Percentiles rank a stretch among this genome's conserved stretches.
phyloP scores from a whole-genome alignment of 2,888 invertebrate species.

The Deilephila porcellus region DNA sequence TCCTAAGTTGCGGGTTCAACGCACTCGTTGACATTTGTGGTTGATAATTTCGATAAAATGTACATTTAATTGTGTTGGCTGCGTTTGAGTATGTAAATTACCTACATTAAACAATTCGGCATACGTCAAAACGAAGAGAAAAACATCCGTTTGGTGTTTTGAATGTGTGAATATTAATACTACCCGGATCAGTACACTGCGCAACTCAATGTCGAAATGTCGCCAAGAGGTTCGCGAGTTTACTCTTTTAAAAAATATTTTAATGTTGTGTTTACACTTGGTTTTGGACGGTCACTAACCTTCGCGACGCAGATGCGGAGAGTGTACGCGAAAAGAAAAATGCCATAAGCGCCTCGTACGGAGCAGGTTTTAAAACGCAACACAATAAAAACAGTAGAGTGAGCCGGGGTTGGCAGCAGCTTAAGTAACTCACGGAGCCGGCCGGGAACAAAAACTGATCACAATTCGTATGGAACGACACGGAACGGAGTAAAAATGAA shows the following conservation, averaged over 20 bases:
- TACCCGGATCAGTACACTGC: not conserved
- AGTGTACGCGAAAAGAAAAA: conserved; percentile 50
- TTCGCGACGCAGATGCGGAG: conserved; percentile 69
- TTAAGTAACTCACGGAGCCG: conserved; percentile 50
- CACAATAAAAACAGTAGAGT: conserved; percentile 61
- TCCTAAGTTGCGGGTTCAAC: conserved; percentile 53
- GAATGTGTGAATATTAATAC: not conserved
- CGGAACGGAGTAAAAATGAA: conserved; percentile 34
- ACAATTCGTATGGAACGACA: conserved; percentile 29
- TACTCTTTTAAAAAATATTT: conserved; percentile 1
- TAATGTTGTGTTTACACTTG: conserved; percentile 66
- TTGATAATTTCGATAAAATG: conserved; percentile 53
- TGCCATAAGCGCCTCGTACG: conserved; percentile 53
- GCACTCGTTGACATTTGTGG: conserved; percentile 50
- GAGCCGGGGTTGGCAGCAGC: conserved; percentile 50
- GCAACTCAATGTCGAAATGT: conserved; percentile 16
- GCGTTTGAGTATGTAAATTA: not conserved
- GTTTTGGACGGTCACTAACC: conserved; percentile 80
- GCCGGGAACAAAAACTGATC: conserved; percentile 48
- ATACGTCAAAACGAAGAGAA: not conserved
- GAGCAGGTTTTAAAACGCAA: conserved; percentile 63
- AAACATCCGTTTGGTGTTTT: not conserved
- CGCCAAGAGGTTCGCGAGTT: not conserved
- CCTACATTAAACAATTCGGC: not conserved
- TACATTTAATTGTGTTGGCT: conserved; percentile 1